A percentile compares a stretch with the other conserved stretches of the same genome.
Evolutionary conservation across 2,888 invertebrate species (phyloP).

Genomic region (Melanchra persicariae): DNA sequence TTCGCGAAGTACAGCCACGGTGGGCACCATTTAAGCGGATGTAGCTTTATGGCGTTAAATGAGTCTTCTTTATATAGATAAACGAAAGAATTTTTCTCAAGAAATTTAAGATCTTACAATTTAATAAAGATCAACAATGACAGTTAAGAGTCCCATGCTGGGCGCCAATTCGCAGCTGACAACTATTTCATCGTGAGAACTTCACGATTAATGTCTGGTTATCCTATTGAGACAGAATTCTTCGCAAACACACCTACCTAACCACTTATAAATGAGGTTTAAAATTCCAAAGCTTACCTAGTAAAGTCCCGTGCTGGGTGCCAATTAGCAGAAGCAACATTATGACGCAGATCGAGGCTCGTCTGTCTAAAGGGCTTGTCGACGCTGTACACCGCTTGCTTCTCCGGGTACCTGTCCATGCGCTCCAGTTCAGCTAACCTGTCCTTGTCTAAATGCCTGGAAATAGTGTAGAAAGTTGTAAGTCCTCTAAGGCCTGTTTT

Average conservation of each 20-base stretch:
- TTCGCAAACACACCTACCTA: neutral
- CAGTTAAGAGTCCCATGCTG: slow-evolving; percentile 9
- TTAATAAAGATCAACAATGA: neutral
- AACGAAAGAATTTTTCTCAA: no score
- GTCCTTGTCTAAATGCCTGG: slow-evolving; percentile 88
- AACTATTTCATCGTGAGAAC: no score
- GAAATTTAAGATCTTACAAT: no score
- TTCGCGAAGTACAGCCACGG: neutral
- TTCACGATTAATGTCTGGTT: no score
- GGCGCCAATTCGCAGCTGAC: slow-evolving; percentile 14
- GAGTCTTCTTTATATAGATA: no score
- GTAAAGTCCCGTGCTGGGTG: slow-evolving; percentile 88
- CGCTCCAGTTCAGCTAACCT: slow-evolving; percentile 86
- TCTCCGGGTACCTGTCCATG: slow-evolving; percentile 87
- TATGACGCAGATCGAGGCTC: slow-evolving; percentile 87
- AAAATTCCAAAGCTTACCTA: slow-evolving; percentile 73
- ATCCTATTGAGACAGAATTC: no score
- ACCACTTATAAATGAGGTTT: neutral
- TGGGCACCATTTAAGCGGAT: slow-evolving; percentile 23
- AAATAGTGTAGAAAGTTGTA: slow-evolving; percentile 5
- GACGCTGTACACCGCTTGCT: slow-evolving; percentile 89
- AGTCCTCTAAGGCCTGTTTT: no score
- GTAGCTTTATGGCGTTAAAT: no score
- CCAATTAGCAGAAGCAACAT: slow-evolving; percentile 81
- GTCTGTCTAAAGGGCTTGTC: slow-evolving; percentile 89